These are phyloP conservation scores for Tenthredo mesomela DNA, from an alignment of 2,888 invertebrate species.

Conservation along the genomic window DNA sequence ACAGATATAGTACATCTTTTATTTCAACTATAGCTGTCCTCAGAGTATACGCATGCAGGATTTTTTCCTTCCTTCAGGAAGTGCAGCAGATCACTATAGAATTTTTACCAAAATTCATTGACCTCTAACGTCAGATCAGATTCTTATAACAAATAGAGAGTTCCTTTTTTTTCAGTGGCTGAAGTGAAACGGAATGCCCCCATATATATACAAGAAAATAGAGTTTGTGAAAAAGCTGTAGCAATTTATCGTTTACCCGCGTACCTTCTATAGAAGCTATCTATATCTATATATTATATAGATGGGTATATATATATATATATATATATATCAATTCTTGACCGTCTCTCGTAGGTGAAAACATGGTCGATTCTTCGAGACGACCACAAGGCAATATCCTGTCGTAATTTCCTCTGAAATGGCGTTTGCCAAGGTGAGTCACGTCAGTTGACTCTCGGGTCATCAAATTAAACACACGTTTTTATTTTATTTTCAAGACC, in stretches of 20 bases:
- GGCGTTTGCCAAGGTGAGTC: slow-evolving; percentile 14
- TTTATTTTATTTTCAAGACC: background rate
- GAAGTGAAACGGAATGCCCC: too few relatives aligned
- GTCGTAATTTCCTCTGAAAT: slow-evolving; percentile 36
- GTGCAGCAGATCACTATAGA: background rate
- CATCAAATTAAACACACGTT: background rate
- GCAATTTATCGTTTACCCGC: background rate
- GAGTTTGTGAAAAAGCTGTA: background rate
- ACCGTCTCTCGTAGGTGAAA: background rate
- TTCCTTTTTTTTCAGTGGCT: too few relatives aligned
- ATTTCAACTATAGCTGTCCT: background rate
- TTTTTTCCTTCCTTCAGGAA: background rate
- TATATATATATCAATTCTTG: background rate
- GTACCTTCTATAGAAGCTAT: background rate
- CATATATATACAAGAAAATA: background rate
- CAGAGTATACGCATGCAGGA: background rate
- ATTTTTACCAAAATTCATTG: background rate
- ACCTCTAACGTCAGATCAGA: background rate
- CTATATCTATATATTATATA: background rate
- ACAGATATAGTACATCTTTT: background rate
- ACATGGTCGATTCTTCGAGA: background rate
- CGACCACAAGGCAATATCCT: slow-evolving; percentile 20
- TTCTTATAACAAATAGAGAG: too few relatives aligned
- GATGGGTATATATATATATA: background rate
- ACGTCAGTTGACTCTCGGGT: slow-evolving; percentile 10